Base-by-base conservation (phyloP, 1,140 invertebrate genomes). In the Globodera ellingtonae region DNA sequence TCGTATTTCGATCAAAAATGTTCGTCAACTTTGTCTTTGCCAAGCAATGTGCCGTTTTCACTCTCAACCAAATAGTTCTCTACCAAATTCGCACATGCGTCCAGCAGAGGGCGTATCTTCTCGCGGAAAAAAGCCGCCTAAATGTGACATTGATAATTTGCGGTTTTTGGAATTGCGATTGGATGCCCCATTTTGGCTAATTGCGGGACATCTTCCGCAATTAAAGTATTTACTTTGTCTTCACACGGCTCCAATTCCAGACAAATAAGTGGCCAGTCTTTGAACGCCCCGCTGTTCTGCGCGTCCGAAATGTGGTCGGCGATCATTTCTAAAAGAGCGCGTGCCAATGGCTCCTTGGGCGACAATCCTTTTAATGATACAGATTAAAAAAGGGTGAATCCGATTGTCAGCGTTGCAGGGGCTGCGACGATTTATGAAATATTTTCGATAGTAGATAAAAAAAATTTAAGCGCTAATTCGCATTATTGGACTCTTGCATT, bases 61-160 rank as follows among this genome's bases (percentile, higher is more conserved):
- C 85, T 87, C 72, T 87, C 84, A 21, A 86, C 62, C 35, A 86
- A 80, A 73, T 84, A 87, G 44, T 87, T 87, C 71, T 86, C 84
- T 18, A 86, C 44, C 18, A 81, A 24, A 21, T 76, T 79, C 9
- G 84, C 84, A 71, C 81, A 86, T 15, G 84, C 78, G 48, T 86
- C 84, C 66, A 86, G 9, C 50, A 72, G 48, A 1, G 84, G 82
- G 13, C 84, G 75, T 10, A 86, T 79, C 56, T 86, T 81, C 47
- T 86, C 78, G 52, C 84, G 83, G 84, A 86, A 86, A 70, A 75
- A 87, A 9, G 67, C 73, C 70, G 74, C 75, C 83, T 84, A 52
- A 87, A 87, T 81, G 10, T 59, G 81, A 84, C 44, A 74, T 9
- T 24, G 1, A 75, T 47, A 35, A 2, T 35, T 35, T 0, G 35